Evolutionary conservation across 2,888 invertebrate genomes (phyloP).

Genomic region (Agonum fuliginosum): DNA sequence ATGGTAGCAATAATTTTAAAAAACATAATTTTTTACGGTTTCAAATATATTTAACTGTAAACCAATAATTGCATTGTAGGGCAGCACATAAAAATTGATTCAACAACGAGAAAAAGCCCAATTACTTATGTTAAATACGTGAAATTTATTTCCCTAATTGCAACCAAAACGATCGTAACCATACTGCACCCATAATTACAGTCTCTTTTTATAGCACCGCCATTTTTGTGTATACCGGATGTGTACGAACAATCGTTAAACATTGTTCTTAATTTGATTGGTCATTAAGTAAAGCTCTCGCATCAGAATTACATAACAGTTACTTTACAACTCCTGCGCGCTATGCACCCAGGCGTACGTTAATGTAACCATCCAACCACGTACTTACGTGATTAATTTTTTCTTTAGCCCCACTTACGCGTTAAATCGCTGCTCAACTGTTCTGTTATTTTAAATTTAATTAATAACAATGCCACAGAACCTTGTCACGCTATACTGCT

Average conservation of each 20-base stretch:
- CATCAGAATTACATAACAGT: background rate
- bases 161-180: too few relatives aligned
- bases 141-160: too few relatives aligned
- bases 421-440: constrained; percentile 52
- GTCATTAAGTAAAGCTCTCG: constrained; percentile 10
- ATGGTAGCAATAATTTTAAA: too few relatives aligned
- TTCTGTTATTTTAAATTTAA: constrained; percentile 53
- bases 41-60: too few relatives aligned
- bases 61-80: too few relatives aligned
- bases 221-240: too few relatives aligned
- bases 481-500: constrained; percentile 35
- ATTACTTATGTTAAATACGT: too few relatives aligned
- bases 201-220: too few relatives aligned
- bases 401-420: constrained; percentile 26
- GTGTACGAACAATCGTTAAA: background rate
- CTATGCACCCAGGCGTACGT: constrained; percentile 35
- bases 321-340: background rate
- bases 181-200: too few relatives aligned
- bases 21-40: too few relatives aligned
- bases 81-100: too few relatives aligned
- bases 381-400: constrained; percentile 45
- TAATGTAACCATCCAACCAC: constrained; percentile 25
- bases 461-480: constrained; percentile 51
- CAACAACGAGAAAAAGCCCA: too few relatives aligned
- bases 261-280: constrained; percentile 14